Evolutionary conservation across 2,888 invertebrate species (phyloP), one percentile per base, ranked within the genome.

Genomic region (Apamea anceps): DNA sequence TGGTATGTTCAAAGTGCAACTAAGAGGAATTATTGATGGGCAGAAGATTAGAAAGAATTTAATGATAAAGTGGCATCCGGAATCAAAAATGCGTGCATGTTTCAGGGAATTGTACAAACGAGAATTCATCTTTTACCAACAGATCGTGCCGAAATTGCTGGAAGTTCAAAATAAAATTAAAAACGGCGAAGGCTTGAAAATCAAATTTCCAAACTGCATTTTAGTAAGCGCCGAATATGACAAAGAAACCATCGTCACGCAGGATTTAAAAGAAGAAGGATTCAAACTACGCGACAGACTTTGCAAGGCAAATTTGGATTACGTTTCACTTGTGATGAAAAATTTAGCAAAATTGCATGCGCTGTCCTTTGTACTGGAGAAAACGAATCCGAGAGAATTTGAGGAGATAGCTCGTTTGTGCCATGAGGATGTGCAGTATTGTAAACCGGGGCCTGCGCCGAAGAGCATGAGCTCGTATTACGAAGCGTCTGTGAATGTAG

Each of bases 281-380:
- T 94, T 89, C 75, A 89, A 65, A 77, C 77, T 91, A 71, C 88
- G 91, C n/a, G 88, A 94, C 71, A 92, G 95, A 92, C 90, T 94
- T 72, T 75, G 86, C 37, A 91, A 91, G 86, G 90, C 91, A 80
- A 92, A 93, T 84, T 86, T 95, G 12, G 87, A 88, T 60, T 94
- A 95, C 73, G 93, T 92, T 21, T 87, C 91, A 21, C 87, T 95
- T 10, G 93, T 93, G 68, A 89, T 95, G 85, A 95, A 94, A 90
- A 92, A 94, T 91, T 91, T 95, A 82, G 96, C 94, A 2, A 96
- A 95, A 91, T 88, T 95, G 74, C 95, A 96, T 78, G 96, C 93
- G 15, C 86, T 95, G 67, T 94, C 94, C 32, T 95, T 95, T 87
- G 92, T 91, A 4, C 85, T 94, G 51, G 91, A 92, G 76, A 92